Conservation (phyloP, 2,797 vertebrate genomes). For the Coregonus sp. region DNA sequence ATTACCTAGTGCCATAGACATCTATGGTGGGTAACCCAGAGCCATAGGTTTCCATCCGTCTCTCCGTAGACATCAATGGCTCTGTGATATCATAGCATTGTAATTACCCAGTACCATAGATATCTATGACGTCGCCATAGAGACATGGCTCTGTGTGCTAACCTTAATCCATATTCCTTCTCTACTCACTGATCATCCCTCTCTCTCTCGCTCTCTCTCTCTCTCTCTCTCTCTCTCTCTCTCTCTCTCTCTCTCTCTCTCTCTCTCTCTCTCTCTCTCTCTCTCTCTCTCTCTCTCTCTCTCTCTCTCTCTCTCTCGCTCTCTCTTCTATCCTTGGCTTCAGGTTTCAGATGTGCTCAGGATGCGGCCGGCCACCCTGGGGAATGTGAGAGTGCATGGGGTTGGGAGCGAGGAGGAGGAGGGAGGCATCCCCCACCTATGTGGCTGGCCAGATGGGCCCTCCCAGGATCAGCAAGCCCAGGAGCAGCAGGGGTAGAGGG, state of each 20-base stretch:
- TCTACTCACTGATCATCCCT: conserved; percentile 22
- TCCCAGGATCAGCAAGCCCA: conserved; percentile 56
- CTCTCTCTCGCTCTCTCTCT: not conserved
- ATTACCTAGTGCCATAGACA: conserved; percentile 13
- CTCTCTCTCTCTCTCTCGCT: too few species aligned
- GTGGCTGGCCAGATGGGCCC: conserved; percentile 38
- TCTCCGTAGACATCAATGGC: conserved; percentile 25
- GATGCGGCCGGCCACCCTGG: not conserved
- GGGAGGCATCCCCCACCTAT: conserved; percentile 31
- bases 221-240: conserved; percentile 1
- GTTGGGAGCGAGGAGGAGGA: not conserved
- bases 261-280: too few species aligned
- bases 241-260: too few species aligned
- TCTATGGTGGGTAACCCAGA: conserved; percentile 21
- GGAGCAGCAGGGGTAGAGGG: conserved; percentile 52
- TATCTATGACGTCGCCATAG: not conserved
- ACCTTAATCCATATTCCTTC: not conserved
- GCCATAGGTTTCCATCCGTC: conserved; percentile 22
- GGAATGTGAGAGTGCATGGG: conserved; percentile 8
- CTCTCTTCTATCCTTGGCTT: conserved; percentile 8
- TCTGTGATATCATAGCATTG: conserved; percentile 42
- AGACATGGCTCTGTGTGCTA: conserved; percentile 42
- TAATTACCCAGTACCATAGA: conserved; percentile 21
- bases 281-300: too few species aligned
- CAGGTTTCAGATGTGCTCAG: conserved; percentile 3